phyloP scores from a whole-genome alignment of 2,888 invertebrate genomes.

The Ormyrus thymus region DNA sequence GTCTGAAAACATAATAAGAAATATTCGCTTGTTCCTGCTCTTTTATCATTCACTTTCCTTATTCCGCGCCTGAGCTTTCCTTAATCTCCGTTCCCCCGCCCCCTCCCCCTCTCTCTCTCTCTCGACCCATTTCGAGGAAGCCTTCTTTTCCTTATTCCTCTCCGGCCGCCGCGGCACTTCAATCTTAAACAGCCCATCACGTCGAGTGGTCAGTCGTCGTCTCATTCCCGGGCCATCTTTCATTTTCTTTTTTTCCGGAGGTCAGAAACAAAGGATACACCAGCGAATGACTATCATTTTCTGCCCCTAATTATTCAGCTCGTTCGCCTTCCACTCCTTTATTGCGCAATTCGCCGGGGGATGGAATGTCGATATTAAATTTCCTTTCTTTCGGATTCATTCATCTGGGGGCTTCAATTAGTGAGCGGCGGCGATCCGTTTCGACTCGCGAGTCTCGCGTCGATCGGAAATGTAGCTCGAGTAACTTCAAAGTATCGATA shows the following conservation, averaged over 20 bases:
- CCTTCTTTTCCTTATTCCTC: neutral
- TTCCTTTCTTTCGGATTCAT: slow-evolving; percentile 4
- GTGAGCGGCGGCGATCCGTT: neutral
- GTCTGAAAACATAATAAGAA: slow-evolving; percentile 8
- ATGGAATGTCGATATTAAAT: slow-evolving; percentile 28
- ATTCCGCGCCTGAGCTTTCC: slow-evolving; percentile 4
- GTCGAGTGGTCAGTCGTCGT: slow-evolving; percentile 43
- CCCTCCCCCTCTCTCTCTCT: neutral
- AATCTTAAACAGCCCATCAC: slow-evolving; percentile 44
- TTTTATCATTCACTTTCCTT: slow-evolving; percentile 17
- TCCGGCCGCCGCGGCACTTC: slow-evolving; percentile 44
- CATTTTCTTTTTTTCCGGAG: slow-evolving; percentile 17
- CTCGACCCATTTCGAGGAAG: slow-evolving; percentile 23
- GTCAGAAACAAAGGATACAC: slow-evolving; percentile 38
- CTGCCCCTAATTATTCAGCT: slow-evolving; percentile 21
- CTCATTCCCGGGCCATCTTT: slow-evolving; percentile 35
- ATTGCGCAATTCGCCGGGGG: slow-evolving; percentile 14
- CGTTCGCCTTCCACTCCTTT: neutral
- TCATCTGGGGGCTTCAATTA: neutral
- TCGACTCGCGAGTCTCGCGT: neutral
- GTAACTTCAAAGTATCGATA: too few species aligned
- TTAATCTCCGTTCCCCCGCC: slow-evolving; percentile 10
- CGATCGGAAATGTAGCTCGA: neutral
- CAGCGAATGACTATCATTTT: slow-evolving; percentile 28
- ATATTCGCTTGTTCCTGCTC: neutral